These are phyloP conservation scores for Dichetophora obliterata DNA, from an alignment of 2,888 invertebrate species.

Conservation along the genomic window DNA sequence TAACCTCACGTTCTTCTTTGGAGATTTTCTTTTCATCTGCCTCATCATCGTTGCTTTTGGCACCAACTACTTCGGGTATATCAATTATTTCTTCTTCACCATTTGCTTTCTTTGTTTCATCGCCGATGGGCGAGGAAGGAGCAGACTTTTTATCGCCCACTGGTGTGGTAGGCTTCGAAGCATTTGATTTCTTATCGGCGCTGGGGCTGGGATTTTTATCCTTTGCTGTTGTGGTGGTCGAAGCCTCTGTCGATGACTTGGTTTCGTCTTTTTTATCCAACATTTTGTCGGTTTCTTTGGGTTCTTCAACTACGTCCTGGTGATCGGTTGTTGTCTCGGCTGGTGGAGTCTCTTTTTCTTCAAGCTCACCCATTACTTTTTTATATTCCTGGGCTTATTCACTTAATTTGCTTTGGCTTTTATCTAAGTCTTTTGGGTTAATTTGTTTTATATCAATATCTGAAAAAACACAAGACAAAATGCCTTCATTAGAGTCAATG, in stretches of 20 bases:
- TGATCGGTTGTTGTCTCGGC: constrained; percentile 59
- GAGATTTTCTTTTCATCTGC: constrained; percentile 67
- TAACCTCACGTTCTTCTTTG: constrained; percentile 80
- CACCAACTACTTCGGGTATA: constrained; percentile 57
- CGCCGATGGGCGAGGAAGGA: constrained; percentile 23
- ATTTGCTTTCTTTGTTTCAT: constrained; percentile 49
- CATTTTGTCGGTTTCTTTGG: constrained; percentile 70
- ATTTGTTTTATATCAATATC: constrained; percentile 15
- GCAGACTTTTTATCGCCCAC: constrained; percentile 55
- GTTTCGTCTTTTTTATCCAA: constrained; percentile 61
- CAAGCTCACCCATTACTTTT: constrained; percentile 67
- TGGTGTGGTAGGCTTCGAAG: constrained; percentile 58
- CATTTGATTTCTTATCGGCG: constrained; percentile 51
- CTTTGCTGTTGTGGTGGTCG: constrained; percentile 42
- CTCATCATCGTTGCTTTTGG: constrained; percentile 52
- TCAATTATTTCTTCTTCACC: constrained; percentile 65
- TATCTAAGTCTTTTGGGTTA: background rate
- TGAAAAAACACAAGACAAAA: background rate
- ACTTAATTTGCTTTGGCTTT: background rate
- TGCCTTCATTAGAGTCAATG: background rate
- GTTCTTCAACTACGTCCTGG: constrained; percentile 65
- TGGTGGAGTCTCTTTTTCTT: constrained; percentile 68
- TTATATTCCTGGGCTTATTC: background rate
- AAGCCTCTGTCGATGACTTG: constrained; percentile 40
- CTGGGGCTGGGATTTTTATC: constrained; percentile 56